These are phyloP conservation scores for Holothuria scabra DNA, from an alignment of 53 echinoderm and acorn worm species.

Conservation along the genomic window DNA sequence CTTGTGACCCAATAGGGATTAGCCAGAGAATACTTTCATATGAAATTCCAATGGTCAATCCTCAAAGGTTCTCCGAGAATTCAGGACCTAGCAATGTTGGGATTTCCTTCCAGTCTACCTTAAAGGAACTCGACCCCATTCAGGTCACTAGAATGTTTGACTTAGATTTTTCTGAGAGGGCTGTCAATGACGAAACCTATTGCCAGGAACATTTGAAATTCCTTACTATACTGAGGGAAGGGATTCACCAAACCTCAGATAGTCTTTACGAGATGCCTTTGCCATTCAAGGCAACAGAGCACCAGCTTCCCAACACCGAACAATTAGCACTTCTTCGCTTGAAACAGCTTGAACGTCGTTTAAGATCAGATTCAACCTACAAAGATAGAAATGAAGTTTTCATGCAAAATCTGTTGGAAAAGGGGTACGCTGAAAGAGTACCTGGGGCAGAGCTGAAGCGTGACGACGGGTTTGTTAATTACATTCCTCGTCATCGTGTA, in stretches of 20 bases:
- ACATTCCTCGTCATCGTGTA: neutral
- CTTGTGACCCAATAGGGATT: too few relatives aligned
- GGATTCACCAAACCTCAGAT: conserved; percentile 34
- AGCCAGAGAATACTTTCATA: too few relatives aligned
- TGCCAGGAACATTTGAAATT: conserved; percentile 31
- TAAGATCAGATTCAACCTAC: conserved; percentile 35
- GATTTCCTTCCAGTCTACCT: conserved; percentile 4
- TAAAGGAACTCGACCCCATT: neutral
- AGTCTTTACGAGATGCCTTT: conserved; percentile 55
- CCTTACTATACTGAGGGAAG: conserved; percentile 46
- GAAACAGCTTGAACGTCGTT: conserved; percentile 38
- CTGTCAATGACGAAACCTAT: conserved; percentile 43
- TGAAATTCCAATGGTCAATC: neutral
- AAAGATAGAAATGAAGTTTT: conserved; percentile 29
- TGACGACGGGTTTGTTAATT: too few relatives aligned
- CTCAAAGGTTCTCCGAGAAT: neutral
- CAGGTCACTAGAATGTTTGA: conserved; percentile 7
- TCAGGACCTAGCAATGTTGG: neutral
- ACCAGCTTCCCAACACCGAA: conserved; percentile 49
- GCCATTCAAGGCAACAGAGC: conserved; percentile 22
- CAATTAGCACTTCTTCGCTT: conserved; percentile 6
- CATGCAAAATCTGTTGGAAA: conserved; percentile 2
- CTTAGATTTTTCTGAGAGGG: conserved; percentile 35
- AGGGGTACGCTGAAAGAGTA: conserved; percentile 18
- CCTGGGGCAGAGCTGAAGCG: too few relatives aligned